phyloP scores from a whole-genome alignment of 2,888 invertebrate genomes.

The Nomada fabriciana region DNA sequence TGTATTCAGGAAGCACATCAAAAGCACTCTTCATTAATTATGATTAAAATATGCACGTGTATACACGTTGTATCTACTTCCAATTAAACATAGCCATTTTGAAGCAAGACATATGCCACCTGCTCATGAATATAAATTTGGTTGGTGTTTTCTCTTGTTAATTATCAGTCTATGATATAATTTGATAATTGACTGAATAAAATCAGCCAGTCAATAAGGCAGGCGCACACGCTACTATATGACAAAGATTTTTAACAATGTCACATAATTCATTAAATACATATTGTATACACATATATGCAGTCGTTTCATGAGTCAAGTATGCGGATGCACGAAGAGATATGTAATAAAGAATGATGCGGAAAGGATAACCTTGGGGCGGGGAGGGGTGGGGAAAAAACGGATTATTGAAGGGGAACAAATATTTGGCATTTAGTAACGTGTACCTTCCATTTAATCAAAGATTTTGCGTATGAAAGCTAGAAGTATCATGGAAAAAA shows the following conservation, averaged over 20 bases:
- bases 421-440: slow-evolving; percentile 70
- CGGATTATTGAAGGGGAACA: slow-evolving; percentile 26
- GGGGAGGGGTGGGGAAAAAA: background rate
- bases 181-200: slow-evolving; percentile 72
- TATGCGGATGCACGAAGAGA: slow-evolving; percentile 35
- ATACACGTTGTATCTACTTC: slow-evolving; percentile 35
- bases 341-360: slow-evolving; percentile 23
- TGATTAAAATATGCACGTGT: slow-evolving; percentile 41
- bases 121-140: slow-evolving; percentile 62
- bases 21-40: slow-evolving; percentile 44
- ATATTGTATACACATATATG: slow-evolving; percentile 3
- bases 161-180: slow-evolving; percentile 81
- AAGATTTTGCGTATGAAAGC: slow-evolving; percentile 73
- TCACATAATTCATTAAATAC: slow-evolving; percentile 4
- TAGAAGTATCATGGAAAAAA: slow-evolving; percentile 53
- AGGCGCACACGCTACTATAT: slow-evolving; percentile 63
- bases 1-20: slow-evolving; percentile 45
- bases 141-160: slow-evolving; percentile 70
- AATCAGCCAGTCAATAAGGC: slow-evolving; percentile 72
- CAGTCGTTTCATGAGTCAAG: slow-evolving; percentile 36
- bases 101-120: slow-evolving; percentile 71
- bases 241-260: slow-evolving; percentile 63
- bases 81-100: slow-evolving; percentile 44
- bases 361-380: slow-evolving; percentile 21
- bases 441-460: slow-evolving; percentile 65